These are phyloP conservation scores for Otolemur garnettii DNA, from an alignment of 2,113 vertebrate species.

Conservation along the genomic window DNA sequence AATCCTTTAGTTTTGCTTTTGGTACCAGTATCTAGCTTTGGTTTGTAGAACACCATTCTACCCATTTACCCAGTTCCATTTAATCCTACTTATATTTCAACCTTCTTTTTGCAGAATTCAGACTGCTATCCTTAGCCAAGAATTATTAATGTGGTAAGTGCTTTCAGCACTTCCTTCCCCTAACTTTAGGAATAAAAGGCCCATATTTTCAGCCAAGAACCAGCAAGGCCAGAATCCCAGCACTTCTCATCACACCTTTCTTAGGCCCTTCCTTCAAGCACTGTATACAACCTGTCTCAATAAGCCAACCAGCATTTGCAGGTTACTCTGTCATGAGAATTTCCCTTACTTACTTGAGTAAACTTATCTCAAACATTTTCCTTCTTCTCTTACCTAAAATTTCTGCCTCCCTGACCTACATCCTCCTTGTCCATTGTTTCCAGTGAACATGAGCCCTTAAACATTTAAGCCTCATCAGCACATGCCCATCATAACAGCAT, in stretches of 20 bases:
- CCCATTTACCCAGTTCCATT: slow-evolving; percentile 60
- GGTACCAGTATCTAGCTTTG: neutral
- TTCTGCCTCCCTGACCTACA: neutral
- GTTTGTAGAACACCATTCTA: slow-evolving; percentile 31
- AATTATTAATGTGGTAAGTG: slow-evolving; percentile 71
- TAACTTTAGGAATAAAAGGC: slow-evolving; percentile 54
- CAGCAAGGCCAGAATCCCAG: slow-evolving; percentile 59
- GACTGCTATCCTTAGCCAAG: slow-evolving; percentile 29
- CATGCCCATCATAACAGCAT: slow-evolving; percentile 58
- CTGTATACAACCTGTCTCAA: slow-evolving; percentile 12
- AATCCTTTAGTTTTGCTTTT: neutral
- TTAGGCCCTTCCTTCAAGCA: slow-evolving; percentile 51
- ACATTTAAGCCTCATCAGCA: neutral
- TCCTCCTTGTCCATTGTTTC: neutral
- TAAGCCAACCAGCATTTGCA: slow-evolving; percentile 63
- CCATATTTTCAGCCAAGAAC: neutral
- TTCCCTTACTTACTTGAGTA: slow-evolving; percentile 5
- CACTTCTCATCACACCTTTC: slow-evolving; percentile 66
- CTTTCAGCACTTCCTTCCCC: slow-evolving; percentile 66
- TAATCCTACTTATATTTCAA: slow-evolving; percentile 58
- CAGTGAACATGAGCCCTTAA: slow-evolving; percentile 42
- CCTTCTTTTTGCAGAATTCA: slow-evolving; percentile 66
- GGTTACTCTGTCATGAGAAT: slow-evolving; percentile 7
- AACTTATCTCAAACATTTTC: slow-evolving; percentile 27
- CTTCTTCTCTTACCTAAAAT: slow-evolving; percentile 7